Evolutionary conservation across 37 sponge, comb jelly and placozoan species (phyloP), one percentile per base, ranked within the genome.

Genomic region (Oopsacas minuta): DNA sequence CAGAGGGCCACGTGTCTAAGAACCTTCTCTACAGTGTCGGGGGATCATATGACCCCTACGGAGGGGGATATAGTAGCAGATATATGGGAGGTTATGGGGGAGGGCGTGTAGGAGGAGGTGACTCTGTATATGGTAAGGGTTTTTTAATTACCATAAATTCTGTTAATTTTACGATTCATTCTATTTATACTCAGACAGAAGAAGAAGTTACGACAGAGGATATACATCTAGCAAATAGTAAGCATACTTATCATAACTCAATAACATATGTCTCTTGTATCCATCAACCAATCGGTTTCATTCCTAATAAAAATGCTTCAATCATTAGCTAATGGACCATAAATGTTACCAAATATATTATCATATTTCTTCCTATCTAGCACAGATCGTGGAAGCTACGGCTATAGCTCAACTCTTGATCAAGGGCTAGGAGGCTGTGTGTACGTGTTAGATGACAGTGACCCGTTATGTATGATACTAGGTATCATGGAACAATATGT

Each of bases 1-100:
- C 90, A 3, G 87, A 90, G 36, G 53, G 53, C 22, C 37, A 84
- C 52, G 87, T 89, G 52, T 90, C 89, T 87, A 88, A 85, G 81
- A 84, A 85, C 22, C 83, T 90, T 0, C 37, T 90, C 37, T 83
- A 83, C 22, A 89, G 86, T 51, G 52, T 52, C 23, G 49, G 51
- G 52, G 86, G 37, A 85, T 0, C 25, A 37, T 8, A n/a, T 22
- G 42, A 32, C 81, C 0, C 82, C 86, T 25, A 38, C 38, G 0
- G 51, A 82, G 36, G 15, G 81, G 37, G 85, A 85, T 17, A 69
- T 51, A 12, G 85, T 81, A 0, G 37, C 61, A 38, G 49, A 85
- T 51, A 81, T 51, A 52, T 82, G 38, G 49, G 75, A 34, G 51
- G 51, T 22, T 46, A 46, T 46, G 51, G 51, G 51, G 51, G 51